phyloP scores from a whole-genome alignment of 2,888 invertebrate species.

The Plebejus melissa region DNA sequence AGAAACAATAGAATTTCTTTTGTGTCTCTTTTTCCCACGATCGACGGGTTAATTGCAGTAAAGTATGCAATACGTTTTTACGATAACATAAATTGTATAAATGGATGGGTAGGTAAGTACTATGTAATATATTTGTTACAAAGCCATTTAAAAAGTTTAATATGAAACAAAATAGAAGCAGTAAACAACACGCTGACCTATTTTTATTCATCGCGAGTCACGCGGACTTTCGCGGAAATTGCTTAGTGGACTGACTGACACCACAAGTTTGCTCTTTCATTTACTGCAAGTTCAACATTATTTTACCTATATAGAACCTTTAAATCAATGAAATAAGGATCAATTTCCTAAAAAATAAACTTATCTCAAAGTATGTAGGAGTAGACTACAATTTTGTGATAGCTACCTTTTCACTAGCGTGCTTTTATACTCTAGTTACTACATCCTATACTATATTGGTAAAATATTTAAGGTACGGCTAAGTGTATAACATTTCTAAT shows the following conservation, averaged over 20 bases:
- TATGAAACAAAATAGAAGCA: not conserved
- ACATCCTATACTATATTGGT: too few relatives aligned
- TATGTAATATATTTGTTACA: not conserved
- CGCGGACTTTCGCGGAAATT: conserved; percentile 18
- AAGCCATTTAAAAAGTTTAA: not conserved
- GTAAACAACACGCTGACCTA: not conserved
- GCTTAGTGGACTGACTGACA: conserved; percentile 18
- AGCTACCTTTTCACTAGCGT: too few relatives aligned
- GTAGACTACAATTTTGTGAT: too few relatives aligned
- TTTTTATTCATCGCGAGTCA: conserved; percentile 19
- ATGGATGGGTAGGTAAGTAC: not conserved
- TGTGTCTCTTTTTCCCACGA: too few relatives aligned
- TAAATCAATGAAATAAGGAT: too few relatives aligned
- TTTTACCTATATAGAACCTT: not conserved
- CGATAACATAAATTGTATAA: not conserved
- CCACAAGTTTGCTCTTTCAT: conserved; percentile 14
- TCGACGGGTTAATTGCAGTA: too few relatives aligned
- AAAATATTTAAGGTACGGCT: too few relatives aligned
- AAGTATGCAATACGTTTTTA: not conserved
- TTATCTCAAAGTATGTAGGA: too few relatives aligned
- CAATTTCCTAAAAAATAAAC: too few relatives aligned
- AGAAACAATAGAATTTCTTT: too few relatives aligned
- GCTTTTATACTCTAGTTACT: too few relatives aligned
- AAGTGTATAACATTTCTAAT: too few relatives aligned
- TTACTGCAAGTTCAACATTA: not conserved